Conservation (phyloP, 2,113 vertebrate genomes). For the Platichthys stellatus region DNA sequence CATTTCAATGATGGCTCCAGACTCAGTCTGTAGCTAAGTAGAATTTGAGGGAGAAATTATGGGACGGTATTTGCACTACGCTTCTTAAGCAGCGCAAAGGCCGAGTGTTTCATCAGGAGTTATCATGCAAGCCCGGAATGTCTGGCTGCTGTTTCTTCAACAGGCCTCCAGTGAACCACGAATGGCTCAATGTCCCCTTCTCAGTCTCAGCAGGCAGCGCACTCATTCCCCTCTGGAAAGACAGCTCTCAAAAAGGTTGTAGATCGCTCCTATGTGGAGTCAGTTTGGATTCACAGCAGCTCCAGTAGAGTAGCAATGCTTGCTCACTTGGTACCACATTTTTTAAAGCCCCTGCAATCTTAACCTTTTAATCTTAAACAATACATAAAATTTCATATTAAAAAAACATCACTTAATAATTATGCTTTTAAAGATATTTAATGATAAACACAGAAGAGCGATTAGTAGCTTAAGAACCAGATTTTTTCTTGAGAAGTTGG, state of each 20-base stretch:
- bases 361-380: background rate
- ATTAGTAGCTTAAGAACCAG: too few species aligned
- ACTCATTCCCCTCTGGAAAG: background rate
- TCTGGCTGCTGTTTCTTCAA: constrained; percentile 33
- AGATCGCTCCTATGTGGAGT: background rate
- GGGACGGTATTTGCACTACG: constrained; percentile 27
- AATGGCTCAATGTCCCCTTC: background rate
- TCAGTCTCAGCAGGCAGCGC: background rate
- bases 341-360: too few species aligned
- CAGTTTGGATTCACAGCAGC: background rate
- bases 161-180: constrained; percentile 11
- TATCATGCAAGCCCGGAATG: constrained; percentile 30
- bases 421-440: too few species aligned
- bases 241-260: background rate
- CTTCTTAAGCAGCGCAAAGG: constrained; percentile 34
- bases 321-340: too few species aligned
- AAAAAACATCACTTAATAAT: too few species aligned
- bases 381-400: background rate
- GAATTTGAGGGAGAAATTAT: constrained; percentile 3
- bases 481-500: too few species aligned
- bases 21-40: background rate
- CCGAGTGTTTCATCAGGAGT: constrained; percentile 44
- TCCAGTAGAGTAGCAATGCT: too few species aligned
- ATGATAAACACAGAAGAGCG: too few species aligned
- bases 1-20: background rate